These are phyloP conservation scores for Nannoperca obscura DNA, from an alignment of 2,797 vertebrate genomes.

Conservation along the genomic window DNA sequence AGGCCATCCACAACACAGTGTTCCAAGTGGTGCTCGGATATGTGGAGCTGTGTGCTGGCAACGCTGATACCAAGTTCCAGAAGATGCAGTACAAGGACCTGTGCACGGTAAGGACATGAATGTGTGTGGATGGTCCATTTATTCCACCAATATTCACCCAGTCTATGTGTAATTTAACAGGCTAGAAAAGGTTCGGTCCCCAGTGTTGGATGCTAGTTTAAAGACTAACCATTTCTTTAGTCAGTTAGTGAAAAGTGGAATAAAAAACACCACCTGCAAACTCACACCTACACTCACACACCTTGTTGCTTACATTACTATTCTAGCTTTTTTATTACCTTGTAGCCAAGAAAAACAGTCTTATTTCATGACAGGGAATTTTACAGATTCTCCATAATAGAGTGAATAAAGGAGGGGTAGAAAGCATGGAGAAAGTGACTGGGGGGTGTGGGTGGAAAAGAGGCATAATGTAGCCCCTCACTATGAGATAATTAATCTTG, in stretches of 20 bases:
- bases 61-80: constrained; percentile 98
- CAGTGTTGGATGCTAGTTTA: constrained; percentile 4
- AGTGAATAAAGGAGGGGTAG: constrained; percentile 33
- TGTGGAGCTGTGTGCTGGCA: constrained; percentile 96
- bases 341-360: constrained; percentile 47
- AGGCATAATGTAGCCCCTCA: constrained; percentile 14
- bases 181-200: not conserved
- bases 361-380: constrained; percentile 39
- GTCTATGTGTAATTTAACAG: not conserved
- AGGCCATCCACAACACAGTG: constrained; percentile 99
- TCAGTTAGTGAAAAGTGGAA: constrained; percentile 14
- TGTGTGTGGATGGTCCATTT: not conserved
- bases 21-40: constrained; percentile 99
- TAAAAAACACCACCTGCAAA: constrained; percentile 15
- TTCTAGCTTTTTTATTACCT: constrained; percentile 24
- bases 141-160: constrained; percentile 2
- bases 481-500: constrained; percentile 51
- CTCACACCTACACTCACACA: not conserved
- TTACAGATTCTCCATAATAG: constrained; percentile 23
- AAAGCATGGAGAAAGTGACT: constrained; percentile 28
- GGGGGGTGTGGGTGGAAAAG: not conserved
- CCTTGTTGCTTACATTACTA: constrained; percentile 7
- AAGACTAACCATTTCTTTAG: constrained; percentile 1
- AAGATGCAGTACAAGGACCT: constrained; percentile 99
- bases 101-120: constrained; percentile 89